A percentile compares a stretch with the other conserved stretches of the same genome.
Evolutionary conservation across 2,888 invertebrate genomes (phyloP).

Genomic region (Sminthurinus aureus): DNA sequence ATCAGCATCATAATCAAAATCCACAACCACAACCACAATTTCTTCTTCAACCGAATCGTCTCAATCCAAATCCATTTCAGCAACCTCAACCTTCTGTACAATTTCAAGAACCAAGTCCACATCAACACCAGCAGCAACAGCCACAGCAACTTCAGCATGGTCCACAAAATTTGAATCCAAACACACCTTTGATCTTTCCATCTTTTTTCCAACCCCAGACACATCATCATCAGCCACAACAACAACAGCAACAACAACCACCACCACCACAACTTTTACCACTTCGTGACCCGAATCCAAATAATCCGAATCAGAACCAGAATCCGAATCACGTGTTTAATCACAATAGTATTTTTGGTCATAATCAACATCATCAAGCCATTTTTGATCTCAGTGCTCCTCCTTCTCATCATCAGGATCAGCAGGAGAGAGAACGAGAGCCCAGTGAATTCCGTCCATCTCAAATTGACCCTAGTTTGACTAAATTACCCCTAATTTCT

Average conservation of each 20-base stretch:
- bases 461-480: slow-evolving; percentile 52
- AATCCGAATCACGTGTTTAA: neutral
- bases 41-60: neutral
- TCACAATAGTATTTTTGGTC: slow-evolving; percentile 52
- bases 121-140: slow-evolving; percentile 30
- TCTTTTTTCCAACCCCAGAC: slow-evolving; percentile 50
- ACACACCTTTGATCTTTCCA: slow-evolving; percentile 57
- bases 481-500: slow-evolving; percentile 3
- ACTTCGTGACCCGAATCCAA: neutral
- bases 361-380: slow-evolving; percentile 54
- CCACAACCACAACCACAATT: neutral
- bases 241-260: slow-evolving; percentile 49
- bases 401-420: neutral
- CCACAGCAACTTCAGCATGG: slow-evolving; percentile 20
- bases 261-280: slow-evolving; percentile 53
- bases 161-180: slow-evolving; percentile 13
- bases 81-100: slow-evolving; percentile 6
- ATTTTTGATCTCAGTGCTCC: slow-evolving; percentile 46
- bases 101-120: neutral
- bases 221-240: slow-evolving; percentile 33
- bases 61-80: neutral
- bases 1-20: neutral
- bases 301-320: slow-evolving; percentile 42
- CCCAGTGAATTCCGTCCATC: slow-evolving; percentile 50
- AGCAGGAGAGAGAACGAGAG: neutral